Evolutionary conservation across 2,888 invertebrate species (phyloP).

Genomic region (Cephalotes varians): DNA sequence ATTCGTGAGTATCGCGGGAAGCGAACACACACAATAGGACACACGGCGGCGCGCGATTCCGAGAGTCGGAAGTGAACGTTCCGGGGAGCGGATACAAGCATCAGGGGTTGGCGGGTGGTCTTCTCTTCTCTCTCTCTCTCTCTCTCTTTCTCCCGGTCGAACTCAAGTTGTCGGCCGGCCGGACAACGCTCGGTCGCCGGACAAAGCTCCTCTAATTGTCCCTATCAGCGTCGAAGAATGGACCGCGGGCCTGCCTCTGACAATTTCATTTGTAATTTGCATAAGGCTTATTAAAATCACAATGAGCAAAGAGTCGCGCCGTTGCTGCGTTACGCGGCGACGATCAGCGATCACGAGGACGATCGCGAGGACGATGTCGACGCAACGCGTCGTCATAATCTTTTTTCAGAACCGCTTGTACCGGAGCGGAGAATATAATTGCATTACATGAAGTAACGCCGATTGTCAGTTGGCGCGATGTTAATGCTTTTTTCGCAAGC

Average conservation of each 20-base stretch:
- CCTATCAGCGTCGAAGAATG: slow-evolving; percentile 82
- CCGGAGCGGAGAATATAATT: neutral
- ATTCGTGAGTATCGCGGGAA: slow-evolving; percentile 62
- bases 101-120: slow-evolving; percentile 83
- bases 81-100: slow-evolving; percentile 82
- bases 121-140: slow-evolving; percentile 45
- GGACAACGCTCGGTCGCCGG: slow-evolving; percentile 80
- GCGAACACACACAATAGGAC: slow-evolving; percentile 46
- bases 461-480: neutral
- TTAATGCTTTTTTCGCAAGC: neutral
- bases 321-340: slow-evolving; percentile 9
- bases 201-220: slow-evolving; percentile 84
- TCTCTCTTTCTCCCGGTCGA: slow-evolving; percentile 65
- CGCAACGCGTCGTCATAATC: neutral
- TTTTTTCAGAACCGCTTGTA: slow-evolving; percentile 26
- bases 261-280: slow-evolving; percentile 83
- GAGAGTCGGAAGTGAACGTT: slow-evolving; percentile 75
- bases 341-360: slow-evolving; percentile 1
- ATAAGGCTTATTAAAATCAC: slow-evolving; percentile 81
- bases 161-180: slow-evolving; percentile 79
- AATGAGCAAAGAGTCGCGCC: slow-evolving; percentile 70
- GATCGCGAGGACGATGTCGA: slow-evolving; percentile 15
- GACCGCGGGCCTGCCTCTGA: slow-evolving; percentile 80
- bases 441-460: neutral
- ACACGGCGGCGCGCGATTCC: slow-evolving; percentile 49